These are phyloP conservation scores for Tapera naevia DNA, from an alignment of 2,797 vertebrate species.

Conservation along the genomic window DNA sequence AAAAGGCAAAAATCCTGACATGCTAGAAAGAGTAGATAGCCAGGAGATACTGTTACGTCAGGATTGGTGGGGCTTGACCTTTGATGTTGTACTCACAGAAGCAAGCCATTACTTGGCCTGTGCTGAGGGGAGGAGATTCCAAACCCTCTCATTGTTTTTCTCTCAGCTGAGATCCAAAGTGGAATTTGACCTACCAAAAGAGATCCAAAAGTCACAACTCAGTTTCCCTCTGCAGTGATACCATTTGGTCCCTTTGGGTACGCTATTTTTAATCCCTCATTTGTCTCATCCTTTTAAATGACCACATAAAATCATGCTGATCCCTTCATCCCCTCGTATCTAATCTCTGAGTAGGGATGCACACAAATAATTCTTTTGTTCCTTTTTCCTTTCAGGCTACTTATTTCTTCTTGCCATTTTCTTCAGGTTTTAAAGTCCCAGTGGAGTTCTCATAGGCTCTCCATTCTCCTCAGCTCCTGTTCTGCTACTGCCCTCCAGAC, in stretches of 20 bases:
- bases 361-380: neutral
- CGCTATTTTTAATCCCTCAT: neutral
- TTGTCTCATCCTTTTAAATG: neutral
- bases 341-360: accelerated
- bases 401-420: neutral
- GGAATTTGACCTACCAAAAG: neutral
- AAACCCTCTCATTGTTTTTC: neutral
- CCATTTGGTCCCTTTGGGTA: neutral
- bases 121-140: neutral
- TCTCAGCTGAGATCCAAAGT: neutral
- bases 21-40: neutral
- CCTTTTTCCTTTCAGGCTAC: neutral
- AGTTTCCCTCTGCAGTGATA: neutral
- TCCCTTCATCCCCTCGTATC: neutral
- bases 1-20: neutral
- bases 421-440: neutral
- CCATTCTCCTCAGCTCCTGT: neutral
- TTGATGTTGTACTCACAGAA: neutral
- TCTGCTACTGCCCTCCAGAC: neutral
- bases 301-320: neutral
- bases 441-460: neutral
- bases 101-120: neutral
- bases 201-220: neutral
- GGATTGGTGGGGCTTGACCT: neutral
- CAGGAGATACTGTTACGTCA: neutral